Base-by-base conservation (phyloP, 2,113 vertebrate species). In the Morone saxatilis region DNA sequence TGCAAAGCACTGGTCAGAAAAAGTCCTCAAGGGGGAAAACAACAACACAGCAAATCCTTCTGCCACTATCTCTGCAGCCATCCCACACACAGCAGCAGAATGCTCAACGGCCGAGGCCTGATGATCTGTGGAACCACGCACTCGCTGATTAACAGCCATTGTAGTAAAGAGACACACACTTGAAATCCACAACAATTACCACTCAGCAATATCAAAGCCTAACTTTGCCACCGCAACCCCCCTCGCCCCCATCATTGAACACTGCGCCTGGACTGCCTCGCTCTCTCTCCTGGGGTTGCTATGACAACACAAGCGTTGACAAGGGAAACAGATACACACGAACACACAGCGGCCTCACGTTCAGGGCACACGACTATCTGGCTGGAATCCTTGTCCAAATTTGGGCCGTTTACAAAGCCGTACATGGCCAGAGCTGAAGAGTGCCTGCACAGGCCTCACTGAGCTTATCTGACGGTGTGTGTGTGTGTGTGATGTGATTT, bases 361-460 rank as follows among this genome's bases (percentile, higher is more conserved):
- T 96, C 94, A 85, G 96, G 94, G 96, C 95, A 97, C 94, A 96
- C 91, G 93, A 96, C 95, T 95, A 96, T 96, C 90, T 94, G 93
- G 92, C 95, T 96, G 94, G 96, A 97, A 97, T 96, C 95, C 95
- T 92, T 96, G 95, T 96, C 97, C 96, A 97, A 97, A 97, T 96
- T 96, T 97, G 96, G 96, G 88, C 93, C 89, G 94, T 96, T 95
- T 94, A 93, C 92, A 94, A 93, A 90, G 79, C 93, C 90, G 86
- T 94, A 95, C 86, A 95, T 89, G 94, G 95, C 85, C 94, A 95
- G 88, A 90, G 94, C 80, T 70, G 91, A 80, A 86, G 93, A 94
- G 71, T 57, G 90, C 80, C 94, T 89, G 92, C 90, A 85, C 78
- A 92, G 81, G 87, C 80, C 91, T 95, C 87, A 54, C 38, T 73